phyloP scores from a whole-genome alignment of 2,797 vertebrate species.

The Artibeus jamaicensis region DNA sequence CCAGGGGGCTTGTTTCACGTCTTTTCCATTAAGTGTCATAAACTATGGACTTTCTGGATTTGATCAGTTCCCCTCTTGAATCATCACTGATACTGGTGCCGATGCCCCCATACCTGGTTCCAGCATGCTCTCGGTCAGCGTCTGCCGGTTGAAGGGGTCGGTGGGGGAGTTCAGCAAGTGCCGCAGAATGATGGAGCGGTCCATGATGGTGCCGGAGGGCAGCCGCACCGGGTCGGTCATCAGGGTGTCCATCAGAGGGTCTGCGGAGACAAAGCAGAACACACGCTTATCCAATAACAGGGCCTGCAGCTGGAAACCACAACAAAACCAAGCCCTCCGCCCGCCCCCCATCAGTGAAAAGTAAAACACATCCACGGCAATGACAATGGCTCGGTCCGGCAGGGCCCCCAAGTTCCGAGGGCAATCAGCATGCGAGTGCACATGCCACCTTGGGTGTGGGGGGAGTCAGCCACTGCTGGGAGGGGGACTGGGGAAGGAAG shows the following conservation, averaged over 20 bases:
- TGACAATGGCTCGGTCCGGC: accelerated
- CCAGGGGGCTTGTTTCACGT: not conserved
- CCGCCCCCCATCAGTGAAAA: not conserved
- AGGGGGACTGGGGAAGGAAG: not conserved
- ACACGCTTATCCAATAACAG: not conserved
- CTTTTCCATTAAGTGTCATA: not conserved
- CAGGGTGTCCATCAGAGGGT: slow-evolving; percentile 98
- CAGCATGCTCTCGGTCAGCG: slow-evolving; percentile 97
- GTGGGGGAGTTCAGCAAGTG: slow-evolving; percentile 98
- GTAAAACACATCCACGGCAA: not conserved
- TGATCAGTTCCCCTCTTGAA: not conserved
- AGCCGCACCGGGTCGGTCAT: slow-evolving; percentile 98
- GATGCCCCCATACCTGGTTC: slow-evolving; percentile 88
- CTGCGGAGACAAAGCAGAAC: slow-evolving; percentile 78
- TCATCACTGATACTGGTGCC: accelerated
- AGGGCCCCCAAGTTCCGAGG: not conserved
- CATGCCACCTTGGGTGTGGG: not conserved
- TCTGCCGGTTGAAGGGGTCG: slow-evolving; percentile 98
- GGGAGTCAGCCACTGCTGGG: not conserved
- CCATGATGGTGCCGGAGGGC: slow-evolving; percentile 98
- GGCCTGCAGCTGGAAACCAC: not conserved
- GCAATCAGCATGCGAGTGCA: not conserved
- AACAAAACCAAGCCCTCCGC: not conserved
- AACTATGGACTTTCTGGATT: too few relatives aligned
- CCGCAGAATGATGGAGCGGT: slow-evolving; percentile 95